Conservation (phyloP, 2,113 vertebrate genomes). For the Gymnobelideus leadbeateri region DNA sequence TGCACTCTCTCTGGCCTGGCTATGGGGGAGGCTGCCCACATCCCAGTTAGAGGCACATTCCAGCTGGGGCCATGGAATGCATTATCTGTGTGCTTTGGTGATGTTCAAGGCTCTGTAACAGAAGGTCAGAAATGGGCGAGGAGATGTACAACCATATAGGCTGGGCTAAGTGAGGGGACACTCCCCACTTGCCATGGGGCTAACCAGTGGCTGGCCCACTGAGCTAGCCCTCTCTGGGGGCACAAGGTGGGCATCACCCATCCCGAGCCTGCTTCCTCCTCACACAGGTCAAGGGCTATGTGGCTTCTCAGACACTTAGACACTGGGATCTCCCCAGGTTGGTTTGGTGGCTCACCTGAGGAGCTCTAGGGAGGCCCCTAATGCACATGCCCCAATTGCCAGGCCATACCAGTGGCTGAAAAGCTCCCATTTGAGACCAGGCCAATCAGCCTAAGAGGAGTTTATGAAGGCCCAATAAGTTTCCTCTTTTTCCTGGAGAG, state of each 20-base stretch:
- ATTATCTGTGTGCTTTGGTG: no score
- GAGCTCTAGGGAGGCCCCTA: rapidly evolving
- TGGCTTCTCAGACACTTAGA: no score
- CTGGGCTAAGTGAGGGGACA: neutral
- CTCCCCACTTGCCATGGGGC: no score
- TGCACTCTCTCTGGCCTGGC: neutral
- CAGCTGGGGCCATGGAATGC: no score
- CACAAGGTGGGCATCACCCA: neutral
- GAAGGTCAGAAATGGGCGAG: no score
- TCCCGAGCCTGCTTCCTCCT: rapidly evolving
- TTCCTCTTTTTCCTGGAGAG: neutral
- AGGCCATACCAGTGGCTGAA: neutral
- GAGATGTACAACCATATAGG: neutral
- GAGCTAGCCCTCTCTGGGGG: rapidly evolving
- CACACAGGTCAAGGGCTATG: neutral
- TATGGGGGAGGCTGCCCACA: no score
- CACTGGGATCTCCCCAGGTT: neutral
- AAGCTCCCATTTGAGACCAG: neutral
- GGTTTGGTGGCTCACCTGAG: rapidly evolving
- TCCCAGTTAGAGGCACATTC: no score
- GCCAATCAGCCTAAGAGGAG: neutral
- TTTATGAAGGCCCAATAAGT: neutral
- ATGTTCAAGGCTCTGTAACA: no score
- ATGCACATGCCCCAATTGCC: neutral
- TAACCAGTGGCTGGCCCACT: no score